Percentiles rank a stretch among this genome's conserved stretches.
Evolutionary conservation across 2,888 invertebrate genomes (phyloP).

Genomic region (Sylvicola cinctus): DNA sequence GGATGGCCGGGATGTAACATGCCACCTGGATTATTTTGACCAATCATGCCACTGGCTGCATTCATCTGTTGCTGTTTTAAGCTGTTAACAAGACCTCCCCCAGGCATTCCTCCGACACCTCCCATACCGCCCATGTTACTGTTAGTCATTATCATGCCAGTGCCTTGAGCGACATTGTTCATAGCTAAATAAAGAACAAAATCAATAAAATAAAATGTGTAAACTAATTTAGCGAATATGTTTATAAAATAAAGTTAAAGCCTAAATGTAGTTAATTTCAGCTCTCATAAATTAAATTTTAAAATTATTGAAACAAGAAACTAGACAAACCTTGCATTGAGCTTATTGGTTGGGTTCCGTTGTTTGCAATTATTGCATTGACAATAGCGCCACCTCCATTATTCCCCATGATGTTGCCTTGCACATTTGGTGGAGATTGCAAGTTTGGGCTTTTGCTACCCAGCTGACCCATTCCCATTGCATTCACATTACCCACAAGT

Average conservation of each 20-base stretch:
- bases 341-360: constrained; percentile 53
- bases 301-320: background rate
- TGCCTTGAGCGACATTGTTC: constrained; percentile 36
- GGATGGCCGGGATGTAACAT: constrained; percentile 19
- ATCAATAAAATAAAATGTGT: too few species aligned
- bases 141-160: constrained; percentile 66
- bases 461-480: constrained; percentile 51
- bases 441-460: constrained; percentile 68
- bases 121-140: constrained; percentile 45
- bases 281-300: constrained; percentile 3
- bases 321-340: constrained; percentile 39
- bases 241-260: too few species aligned
- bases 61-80: constrained; percentile 50
- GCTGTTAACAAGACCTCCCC: constrained; percentile 52
- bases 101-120: constrained; percentile 39
- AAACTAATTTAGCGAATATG: too few species aligned
- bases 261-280: too few species aligned
- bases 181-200: constrained; percentile 31
- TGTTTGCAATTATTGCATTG: constrained; percentile 50
- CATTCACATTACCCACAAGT: constrained; percentile 23
- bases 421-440: constrained; percentile 69
- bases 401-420: constrained; percentile 56
- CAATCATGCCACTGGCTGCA: constrained; percentile 15
- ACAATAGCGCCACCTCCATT: constrained; percentile 40
- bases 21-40: constrained; percentile 10